A percentile compares a stretch with the other conserved stretches of the same genome.
Evolutionary conservation across 1,140 invertebrate species (phyloP).

Genomic region (Sycobia sp.): DNA sequence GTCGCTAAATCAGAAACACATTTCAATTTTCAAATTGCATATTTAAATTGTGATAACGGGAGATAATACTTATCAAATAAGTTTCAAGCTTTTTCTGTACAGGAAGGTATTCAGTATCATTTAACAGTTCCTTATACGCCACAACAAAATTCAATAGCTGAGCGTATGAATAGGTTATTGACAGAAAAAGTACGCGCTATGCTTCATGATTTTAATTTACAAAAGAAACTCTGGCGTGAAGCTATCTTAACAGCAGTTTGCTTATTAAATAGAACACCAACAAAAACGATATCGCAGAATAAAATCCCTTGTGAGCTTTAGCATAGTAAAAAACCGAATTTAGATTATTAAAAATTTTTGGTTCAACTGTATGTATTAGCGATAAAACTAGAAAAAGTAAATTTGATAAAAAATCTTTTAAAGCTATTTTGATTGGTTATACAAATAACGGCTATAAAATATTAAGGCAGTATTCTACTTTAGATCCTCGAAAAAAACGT

Average conservation of each 20-base stretch:
- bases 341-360: conserved; percentile 44
- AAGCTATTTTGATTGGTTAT: too few relatives aligned
- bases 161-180: conserved; percentile 48
- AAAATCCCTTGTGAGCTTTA: conserved; percentile 48
- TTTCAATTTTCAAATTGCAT: conserved; percentile 42
- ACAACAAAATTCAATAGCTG: too few relatives aligned
- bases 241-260: conserved; percentile 34
- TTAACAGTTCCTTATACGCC: too few relatives aligned
- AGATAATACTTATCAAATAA: conserved; percentile 44
- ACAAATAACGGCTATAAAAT: too few relatives aligned
- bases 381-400: too few relatives aligned
- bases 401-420: background rate
- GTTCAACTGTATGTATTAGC: conserved; percentile 52
- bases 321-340: conserved; percentile 50
- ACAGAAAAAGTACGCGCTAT: conserved; percentile 47
- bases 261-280: too few relatives aligned
- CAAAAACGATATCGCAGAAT: conserved; percentile 46
- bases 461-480: too few relatives aligned
- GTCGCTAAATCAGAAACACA: conserved; percentile 48
- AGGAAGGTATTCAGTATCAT: conserved; percentile 49
- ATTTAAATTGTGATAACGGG: too few relatives aligned
- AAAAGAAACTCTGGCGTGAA: conserved; percentile 21
- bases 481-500: too few relatives aligned
- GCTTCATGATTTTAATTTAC: too few relatives aligned
- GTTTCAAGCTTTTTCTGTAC: conserved; percentile 41